Base-by-base conservation (phyloP, 2,888 invertebrate species). In the Morpho helenor region DNA sequence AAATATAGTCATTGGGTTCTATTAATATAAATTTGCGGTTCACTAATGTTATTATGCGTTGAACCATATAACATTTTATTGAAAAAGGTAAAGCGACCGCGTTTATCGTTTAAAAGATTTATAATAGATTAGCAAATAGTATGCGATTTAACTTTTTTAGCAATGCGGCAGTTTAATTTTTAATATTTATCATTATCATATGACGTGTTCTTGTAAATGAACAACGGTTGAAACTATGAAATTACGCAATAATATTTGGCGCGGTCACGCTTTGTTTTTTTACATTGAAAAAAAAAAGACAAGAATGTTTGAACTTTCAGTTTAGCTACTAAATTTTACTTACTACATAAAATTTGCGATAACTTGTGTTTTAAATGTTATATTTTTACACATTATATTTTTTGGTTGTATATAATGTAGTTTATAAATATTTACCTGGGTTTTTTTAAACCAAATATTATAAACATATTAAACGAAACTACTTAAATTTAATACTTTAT, bases 121-220 rank as follows among this genome's bases (percentile, higher is more conserved):
- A 42, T 54, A 41, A 31, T n/a, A 57, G 52, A 54, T 54, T 48
- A 48, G 42, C 23, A 54, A 61, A 61, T 49, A 54, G 42, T 56
- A 59, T 63, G 58, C 49, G 50, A 63, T 63, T 64, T 65, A 61
- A 66, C 64, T 66, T 68, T 66, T 66, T 60, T 69, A 63, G 63
- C 68, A 65, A 63, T 68, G 68, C 62, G 67, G 69, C 66, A 66
- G 66, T 68, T n/a, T n/a, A n/a, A 68, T 69, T 69, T 67, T 63
- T 63, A 68, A 68, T 68, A 68, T 66, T 70, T 72, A 79, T 76
- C 74, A 82, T 82, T 82, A 81, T 70, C 81, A 81, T 84, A 83
- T 80, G 79, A 76, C 73, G 74, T 74, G 79, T 80, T 78, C 74
- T 79, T 75, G 75, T 71, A 69, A 73, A 74, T 69, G 70, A 66